Conservation (phyloP, 2,113 vertebrate species). For the Mastomys natalensis region DNA sequence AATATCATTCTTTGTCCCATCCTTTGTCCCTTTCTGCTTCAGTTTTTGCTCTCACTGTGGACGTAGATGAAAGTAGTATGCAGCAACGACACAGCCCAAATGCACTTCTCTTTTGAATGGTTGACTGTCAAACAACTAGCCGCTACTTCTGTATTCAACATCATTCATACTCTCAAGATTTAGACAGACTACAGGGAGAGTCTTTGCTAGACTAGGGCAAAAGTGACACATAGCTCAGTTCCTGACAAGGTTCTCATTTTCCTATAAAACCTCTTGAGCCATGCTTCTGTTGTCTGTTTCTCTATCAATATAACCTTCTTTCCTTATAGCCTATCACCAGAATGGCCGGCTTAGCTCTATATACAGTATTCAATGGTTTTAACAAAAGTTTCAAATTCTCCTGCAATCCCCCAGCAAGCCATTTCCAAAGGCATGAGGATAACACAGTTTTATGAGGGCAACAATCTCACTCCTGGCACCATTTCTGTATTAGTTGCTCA, state of each 20-base stretch:
- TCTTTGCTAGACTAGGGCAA: background rate
- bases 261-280: background rate
- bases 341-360: background rate
- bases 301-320: background rate
- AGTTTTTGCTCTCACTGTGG: background rate
- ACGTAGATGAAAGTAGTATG: too few species aligned
- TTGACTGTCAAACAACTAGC: background rate
- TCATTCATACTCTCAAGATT: background rate
- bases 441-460: background rate
- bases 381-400: background rate
- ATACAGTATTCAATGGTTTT: background rate
- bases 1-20: background rate
- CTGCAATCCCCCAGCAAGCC: background rate
- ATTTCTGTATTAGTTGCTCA: background rate
- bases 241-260: background rate
- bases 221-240: background rate
- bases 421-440: background rate
- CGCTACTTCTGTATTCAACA: background rate
- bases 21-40: background rate
- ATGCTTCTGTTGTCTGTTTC: too few species aligned
- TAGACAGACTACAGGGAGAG: background rate
- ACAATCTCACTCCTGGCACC: background rate
- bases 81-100: background rate
- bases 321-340: background rate
- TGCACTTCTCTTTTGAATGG: background rate